phyloP scores from a whole-genome alignment of 2,888 invertebrate genomes.

The Chrysolina americana region DNA sequence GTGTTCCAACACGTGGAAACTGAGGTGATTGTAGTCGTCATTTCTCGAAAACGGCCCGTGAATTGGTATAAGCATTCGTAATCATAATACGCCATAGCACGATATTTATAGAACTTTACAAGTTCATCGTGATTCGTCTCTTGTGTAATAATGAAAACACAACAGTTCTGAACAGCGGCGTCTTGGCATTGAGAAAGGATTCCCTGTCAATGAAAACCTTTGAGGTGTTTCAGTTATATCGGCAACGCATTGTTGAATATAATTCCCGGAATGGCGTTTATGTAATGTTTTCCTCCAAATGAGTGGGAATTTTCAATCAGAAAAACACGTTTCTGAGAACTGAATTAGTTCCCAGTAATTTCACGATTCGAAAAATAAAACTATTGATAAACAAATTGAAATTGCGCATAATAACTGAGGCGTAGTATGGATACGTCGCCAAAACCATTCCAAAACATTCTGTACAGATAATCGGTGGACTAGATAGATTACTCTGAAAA shows the following conservation, averaged over 20 bases:
- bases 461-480: constrained; percentile 39
- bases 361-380: constrained; percentile 43
- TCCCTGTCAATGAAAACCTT: not conserved
- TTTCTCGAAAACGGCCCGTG: constrained; percentile 36
- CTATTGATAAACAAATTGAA: constrained; percentile 46
- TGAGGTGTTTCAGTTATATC: not conserved
- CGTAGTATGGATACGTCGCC: constrained; percentile 43
- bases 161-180: constrained; percentile 23
- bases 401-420: constrained; percentile 46
- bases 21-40: constrained; percentile 35
- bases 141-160: constrained; percentile 36
- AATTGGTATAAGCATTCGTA: constrained; percentile 38
- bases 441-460: constrained; percentile 39
- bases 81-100: constrained; percentile 40
- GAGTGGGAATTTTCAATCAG: constrained; percentile 19
- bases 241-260: not conserved
- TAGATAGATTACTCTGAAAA: constrained; percentile 45
- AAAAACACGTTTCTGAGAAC: constrained; percentile 41
- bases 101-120: constrained; percentile 43
- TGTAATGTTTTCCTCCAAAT: constrained; percentile 25
- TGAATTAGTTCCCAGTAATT: constrained; percentile 36
- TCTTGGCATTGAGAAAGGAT: constrained; percentile 6
- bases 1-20: constrained; percentile 34
- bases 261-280: constrained; percentile 33
- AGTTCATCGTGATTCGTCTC: constrained; percentile 38